These are phyloP conservation scores for Illadopsis cleaveri DNA, from an alignment of 2,113 vertebrate species.

Conservation along the genomic window DNA sequence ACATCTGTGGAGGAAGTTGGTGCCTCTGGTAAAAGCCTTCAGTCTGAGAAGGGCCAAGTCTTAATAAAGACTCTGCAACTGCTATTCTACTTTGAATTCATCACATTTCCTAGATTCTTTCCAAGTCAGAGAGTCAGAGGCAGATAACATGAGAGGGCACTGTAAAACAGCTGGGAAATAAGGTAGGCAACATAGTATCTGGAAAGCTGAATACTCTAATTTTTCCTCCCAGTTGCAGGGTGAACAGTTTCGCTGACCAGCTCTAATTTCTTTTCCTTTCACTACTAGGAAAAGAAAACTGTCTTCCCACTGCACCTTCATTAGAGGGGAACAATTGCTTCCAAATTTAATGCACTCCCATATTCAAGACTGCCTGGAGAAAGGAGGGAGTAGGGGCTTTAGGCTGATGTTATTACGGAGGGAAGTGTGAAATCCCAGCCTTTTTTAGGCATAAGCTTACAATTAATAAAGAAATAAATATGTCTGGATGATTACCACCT, in stretches of 20 bases:
- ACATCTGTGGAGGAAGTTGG: not conserved
- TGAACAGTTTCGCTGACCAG: not conserved
- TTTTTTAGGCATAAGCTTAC: conserved; percentile 32
- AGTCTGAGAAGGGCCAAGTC: not conserved
- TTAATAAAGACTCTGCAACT: not conserved
- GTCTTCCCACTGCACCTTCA: not conserved
- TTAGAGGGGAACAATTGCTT: not conserved
- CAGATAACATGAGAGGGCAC: not conserved
- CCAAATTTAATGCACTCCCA: not conserved
- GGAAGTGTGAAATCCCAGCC: not conserved
- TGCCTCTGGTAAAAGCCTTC: not conserved
- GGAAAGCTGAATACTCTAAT: not conserved
- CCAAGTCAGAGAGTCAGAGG: not conserved
- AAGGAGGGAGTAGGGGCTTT: not conserved
- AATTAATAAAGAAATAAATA: conserved; percentile 54
- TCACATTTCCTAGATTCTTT: not conserved
- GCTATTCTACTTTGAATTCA: not conserved
- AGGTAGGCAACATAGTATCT: not conserved
- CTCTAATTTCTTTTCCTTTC: not conserved
- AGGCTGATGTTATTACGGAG: not conserved
- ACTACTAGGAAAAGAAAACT: not conserved
- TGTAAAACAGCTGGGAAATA: not conserved
- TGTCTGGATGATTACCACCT: conserved; percentile 20
- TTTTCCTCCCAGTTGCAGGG: not conserved
- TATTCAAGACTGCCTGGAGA: not conserved